Evolutionary conservation across 2,797 vertebrate genomes (phyloP), one percentile per base, ranked within the genome.

Genomic region (Sarcophilus harrisii): DNA sequence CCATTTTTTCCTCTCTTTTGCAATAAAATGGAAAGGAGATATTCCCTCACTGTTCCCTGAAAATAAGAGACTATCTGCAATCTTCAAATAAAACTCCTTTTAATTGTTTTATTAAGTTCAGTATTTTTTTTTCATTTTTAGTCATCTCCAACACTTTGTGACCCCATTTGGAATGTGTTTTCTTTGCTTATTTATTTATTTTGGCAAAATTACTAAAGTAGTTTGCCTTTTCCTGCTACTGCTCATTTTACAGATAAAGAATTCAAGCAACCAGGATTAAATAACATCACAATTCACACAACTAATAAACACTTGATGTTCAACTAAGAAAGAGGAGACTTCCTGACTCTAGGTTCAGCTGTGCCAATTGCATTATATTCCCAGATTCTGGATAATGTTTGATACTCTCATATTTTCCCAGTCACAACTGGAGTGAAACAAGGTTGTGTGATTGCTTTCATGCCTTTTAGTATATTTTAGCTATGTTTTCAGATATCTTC

Each of bases 1-100:
- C 38, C 45, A 29, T n/a, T 10, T 91, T 94, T 49, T 5, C 91
- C 32, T 24, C 81, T 96, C 95, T 62, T 73, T 14, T 73, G 62
- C 16, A 38, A 10, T 73, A 21, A n/a, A n/a, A 21, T n/a, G n/a
- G 32, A 38, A 38, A n/a, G 5, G 32, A 38, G 1, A 73, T 21
- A 73, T 18, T 16, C 16, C 16, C 18, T 21, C 14, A 21, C 5
- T 73, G 14, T 73, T 38, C n/a, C 32, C 16, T 18, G 18, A n/a
- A 73, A 38, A 73, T n/a, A 66, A n/a, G 16, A 73, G 32, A 5
- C 52, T 52, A 52, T 73, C 32, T 9, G 73, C 5, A 73, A 73
- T 16, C 16, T 73, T 73, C 62, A 73, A 38, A 73, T n/a, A n/a
- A 66, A 32, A n/a, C 12, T 66, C 30, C 30, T 0, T n/a, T 73